Evolutionary conservation across 2,797 vertebrate species (phyloP), one percentile per base, ranked within the genome.

Genomic region (Buceros bicornis): DNA sequence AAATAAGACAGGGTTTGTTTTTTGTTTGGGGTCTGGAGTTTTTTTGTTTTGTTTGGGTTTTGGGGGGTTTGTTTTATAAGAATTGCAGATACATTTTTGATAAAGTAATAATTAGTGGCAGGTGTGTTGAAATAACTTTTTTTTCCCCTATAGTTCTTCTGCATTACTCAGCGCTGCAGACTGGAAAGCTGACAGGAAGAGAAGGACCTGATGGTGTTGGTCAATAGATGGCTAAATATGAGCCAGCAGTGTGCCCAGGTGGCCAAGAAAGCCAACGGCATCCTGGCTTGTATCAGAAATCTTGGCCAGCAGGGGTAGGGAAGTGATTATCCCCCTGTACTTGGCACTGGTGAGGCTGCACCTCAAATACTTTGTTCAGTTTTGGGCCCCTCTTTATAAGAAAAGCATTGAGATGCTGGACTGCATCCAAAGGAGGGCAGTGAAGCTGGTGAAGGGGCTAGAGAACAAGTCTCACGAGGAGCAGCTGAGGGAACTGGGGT

Each of bases 1-100:
- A 77, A 73, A 62, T 37, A 19, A 6, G 9, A 40, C 8, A 40
- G 5, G 4, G 4, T 37, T 37, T 48, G 5, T 0, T 0, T 31
- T 53, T 40, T 16, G 8, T 10, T 40, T 40, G 37, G 12, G 37
- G 10, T 40, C 12, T 40, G 37, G 37, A 40, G 37, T 40, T 40
- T 40, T 10, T 40, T 40, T 40, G 37, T 10, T 40, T 40, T 40
- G 10, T 40, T 40, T 40, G 37, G 37, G 10, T 40, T 3, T 28
- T 54, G 2, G 13, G 8, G 6, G 31, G 3, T 8, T 72, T 40
- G 28, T 40, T 40, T 92, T 24, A 33, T 51, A 15, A 76, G 69
- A 78, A 64, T 50, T 3, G 2, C 3, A 60, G 28, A 43, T 57
- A 13, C 5, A 28, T 58, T 87, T 95, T 67, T 85, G 10, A 48